Percentiles rank a stretch among this genome's conserved stretches.
Evolutionary conservation across 2,888 invertebrate species (phyloP).

Genomic region (Agriopis aurantiaria): DNA sequence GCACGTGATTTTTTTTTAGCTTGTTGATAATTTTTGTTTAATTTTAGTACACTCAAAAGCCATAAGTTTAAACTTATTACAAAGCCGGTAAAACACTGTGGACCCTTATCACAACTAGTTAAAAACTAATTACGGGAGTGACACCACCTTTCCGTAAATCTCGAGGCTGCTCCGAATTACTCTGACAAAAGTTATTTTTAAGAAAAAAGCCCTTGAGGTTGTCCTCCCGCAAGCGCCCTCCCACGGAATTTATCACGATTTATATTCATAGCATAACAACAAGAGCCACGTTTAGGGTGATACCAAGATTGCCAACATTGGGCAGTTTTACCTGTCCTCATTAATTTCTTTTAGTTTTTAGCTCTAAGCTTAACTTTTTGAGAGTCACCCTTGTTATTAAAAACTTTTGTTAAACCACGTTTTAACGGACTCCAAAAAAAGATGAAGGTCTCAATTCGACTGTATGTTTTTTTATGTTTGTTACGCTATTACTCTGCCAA

Average conservation of each 20-base stretch:
- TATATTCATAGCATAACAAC: slow-evolving; percentile 87
- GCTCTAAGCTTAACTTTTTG: background rate
- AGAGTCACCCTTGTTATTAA: background rate
- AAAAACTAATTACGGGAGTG: slow-evolving; percentile 86
- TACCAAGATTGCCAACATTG: slow-evolving; percentile 76
- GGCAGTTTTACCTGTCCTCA: slow-evolving; percentile 53
- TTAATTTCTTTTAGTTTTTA: slow-evolving; percentile 4
- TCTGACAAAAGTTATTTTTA: slow-evolving; percentile 86
- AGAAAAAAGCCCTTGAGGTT: slow-evolving; percentile 85
- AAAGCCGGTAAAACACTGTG: slow-evolving; percentile 73
- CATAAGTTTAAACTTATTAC: slow-evolving; percentile 77
- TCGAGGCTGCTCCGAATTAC: slow-evolving; percentile 82
- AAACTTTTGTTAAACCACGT: no score
- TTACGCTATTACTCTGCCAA: no score
- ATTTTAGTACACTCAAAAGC: slow-evolving; percentile 33
- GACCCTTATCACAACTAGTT: slow-evolving; percentile 87
- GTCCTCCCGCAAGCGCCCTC: slow-evolving; percentile 61
- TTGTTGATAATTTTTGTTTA: slow-evolving; percentile 28
- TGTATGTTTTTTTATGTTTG: no score
- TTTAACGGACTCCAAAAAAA: no score
- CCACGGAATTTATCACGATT: slow-evolving; percentile 87
- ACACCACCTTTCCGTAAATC: slow-evolving; percentile 86
- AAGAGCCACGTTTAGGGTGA: slow-evolving; percentile 81
- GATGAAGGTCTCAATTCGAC: no score
- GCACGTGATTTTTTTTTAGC: slow-evolving; percentile 10